Percentiles rank a stretch among this genome's conserved stretches.
Conservation (phyloP, 2,888 invertebrate species). For the Amphiduros pacificus region DNA sequence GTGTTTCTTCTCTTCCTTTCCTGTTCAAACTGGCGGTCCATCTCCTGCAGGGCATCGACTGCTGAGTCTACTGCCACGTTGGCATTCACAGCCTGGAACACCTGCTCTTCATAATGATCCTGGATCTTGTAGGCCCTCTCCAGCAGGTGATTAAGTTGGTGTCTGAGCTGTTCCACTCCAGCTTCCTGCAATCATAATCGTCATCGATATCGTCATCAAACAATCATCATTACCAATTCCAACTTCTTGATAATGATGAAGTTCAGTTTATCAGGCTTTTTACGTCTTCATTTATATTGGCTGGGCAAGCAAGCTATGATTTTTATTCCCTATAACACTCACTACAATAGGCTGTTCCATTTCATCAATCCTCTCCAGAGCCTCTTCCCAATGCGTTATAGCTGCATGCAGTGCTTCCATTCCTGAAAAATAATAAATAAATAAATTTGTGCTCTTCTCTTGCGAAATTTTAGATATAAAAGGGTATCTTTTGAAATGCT, state of each 20-base stretch:
- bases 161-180: slow-evolving; percentile 51
- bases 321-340: too few relatives aligned
- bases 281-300: too few relatives aligned
- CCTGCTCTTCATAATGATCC: slow-evolving; percentile 17
- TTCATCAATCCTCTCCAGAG: slow-evolving; percentile 65
- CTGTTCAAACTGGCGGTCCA: slow-evolving; percentile 30
- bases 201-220: background rate
- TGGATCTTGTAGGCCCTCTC: slow-evolving; percentile 79
- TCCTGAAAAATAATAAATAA: slow-evolving; percentile 61
- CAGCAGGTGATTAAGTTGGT: slow-evolving; percentile 77
- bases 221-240: background rate
- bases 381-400: slow-evolving; percentile 94
- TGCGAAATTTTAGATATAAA: too few relatives aligned
- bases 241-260: too few relatives aligned
- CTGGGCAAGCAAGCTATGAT: too few relatives aligned
- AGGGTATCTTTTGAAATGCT: too few relatives aligned
- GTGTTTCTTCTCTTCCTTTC: slow-evolving; percentile 13
- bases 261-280: too few relatives aligned
- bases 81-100: slow-evolving; percentile 13
- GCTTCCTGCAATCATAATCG: slow-evolving; percentile 36
- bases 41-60: slow-evolving; percentile 23
- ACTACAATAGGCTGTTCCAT: too few relatives aligned
- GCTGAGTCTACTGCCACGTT: slow-evolving; percentile 15
- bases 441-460: too few relatives aligned
- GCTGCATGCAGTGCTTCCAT: slow-evolving; percentile 92